Evolutionary conservation across 2,888 invertebrate genomes (phyloP).

Genomic region (Drosophila mulleri): DNA sequence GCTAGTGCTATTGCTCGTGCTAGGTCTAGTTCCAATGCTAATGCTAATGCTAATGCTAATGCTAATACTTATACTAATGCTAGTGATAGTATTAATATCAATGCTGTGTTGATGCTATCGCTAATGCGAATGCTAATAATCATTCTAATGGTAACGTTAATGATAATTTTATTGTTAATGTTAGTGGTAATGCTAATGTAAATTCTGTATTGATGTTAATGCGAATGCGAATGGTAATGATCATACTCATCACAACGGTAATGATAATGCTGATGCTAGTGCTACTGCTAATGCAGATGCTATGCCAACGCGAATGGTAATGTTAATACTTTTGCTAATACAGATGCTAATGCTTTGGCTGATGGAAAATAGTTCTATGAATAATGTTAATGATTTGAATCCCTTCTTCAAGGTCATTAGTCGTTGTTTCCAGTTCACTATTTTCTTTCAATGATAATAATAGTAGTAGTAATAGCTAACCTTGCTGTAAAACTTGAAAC

Average conservation of each 20-base stretch:
- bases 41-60: neutral
- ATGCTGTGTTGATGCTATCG: no score
- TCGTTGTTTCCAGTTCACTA: neutral
- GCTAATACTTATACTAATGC: neutral
- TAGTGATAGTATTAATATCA: no score
- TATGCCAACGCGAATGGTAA: neutral
- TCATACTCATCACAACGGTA: neutral
- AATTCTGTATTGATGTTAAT: neutral
- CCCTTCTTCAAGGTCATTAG: neutral
- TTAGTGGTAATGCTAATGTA: neutral
- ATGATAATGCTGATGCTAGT: neutral
- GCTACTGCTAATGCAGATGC: neutral
- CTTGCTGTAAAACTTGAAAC: neutral
- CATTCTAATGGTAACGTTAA: neutral
- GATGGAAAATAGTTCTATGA: neutral
- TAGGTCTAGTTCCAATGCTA: neutral
- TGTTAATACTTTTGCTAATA: neutral
- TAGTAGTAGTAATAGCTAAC: neutral
- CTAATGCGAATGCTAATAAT: neutral
- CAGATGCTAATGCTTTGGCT: neutral
- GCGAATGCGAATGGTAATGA: neutral
- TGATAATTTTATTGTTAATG: neutral
- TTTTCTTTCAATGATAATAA: neutral
- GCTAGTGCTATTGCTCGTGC: neutral
- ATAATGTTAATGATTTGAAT: neutral